These are phyloP conservation scores for Drosophila pegasa DNA, from an alignment of 2,888 invertebrate species.

Conservation along the genomic window DNA sequence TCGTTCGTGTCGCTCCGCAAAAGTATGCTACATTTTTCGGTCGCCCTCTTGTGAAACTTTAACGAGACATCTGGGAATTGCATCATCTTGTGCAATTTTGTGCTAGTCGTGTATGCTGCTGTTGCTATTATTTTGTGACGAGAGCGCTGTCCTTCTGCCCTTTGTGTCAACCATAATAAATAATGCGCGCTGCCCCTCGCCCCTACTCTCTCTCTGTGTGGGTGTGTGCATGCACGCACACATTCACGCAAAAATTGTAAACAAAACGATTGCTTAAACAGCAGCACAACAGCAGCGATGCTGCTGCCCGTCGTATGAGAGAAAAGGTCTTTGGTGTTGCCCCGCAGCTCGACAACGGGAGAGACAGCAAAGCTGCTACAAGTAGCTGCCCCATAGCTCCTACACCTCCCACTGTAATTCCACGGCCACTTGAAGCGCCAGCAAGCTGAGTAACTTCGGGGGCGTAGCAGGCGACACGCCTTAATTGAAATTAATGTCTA, in stretches of 20 bases:
- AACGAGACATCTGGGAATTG: conserved; percentile 78
- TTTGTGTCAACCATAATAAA: conserved; percentile 79
- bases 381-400: conserved; percentile 27
- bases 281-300: conserved; percentile 45
- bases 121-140: conserved; percentile 55
- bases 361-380: conserved; percentile 26
- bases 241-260: conserved; percentile 58
- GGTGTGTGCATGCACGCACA: conserved; percentile 24
- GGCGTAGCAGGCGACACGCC: conserved; percentile 56
- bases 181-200: conserved; percentile 53
- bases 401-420: neutral
- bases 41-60: conserved; percentile 61
- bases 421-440: conserved; percentile 17
- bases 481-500: conserved; percentile 81
- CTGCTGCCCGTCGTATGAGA: neutral
- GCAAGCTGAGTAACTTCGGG: conserved; percentile 45
- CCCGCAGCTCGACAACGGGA: conserved; percentile 36
- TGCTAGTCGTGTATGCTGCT: conserved; percentile 24
- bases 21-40: conserved; percentile 39
- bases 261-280: conserved; percentile 60
- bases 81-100: conserved; percentile 66
- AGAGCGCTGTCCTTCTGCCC: conserved; percentile 64
- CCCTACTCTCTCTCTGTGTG: conserved; percentile 8
- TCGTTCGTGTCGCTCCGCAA: neutral
- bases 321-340: conserved; percentile 19